Conservation (phyloP, 1,140 invertebrate species). For the Ylistrum balloti region DNA sequence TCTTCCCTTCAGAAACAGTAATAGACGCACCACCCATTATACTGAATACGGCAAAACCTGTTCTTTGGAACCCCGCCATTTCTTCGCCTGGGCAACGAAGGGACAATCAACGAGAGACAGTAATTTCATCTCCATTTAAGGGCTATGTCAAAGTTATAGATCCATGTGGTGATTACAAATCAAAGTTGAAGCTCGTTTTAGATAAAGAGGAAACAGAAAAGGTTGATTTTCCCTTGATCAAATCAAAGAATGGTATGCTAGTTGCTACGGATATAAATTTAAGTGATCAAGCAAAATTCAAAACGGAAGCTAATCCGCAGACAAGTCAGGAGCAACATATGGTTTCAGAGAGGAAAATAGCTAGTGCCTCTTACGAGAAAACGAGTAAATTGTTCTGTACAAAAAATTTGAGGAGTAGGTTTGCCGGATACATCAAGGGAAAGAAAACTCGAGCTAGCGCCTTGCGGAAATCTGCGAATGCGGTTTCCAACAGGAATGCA, state of each 20-base stretch:
- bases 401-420: neutral
- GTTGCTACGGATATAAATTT: conserved; percentile 52
- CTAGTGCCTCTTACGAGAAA: conserved; percentile 12
- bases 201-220: conserved; percentile 41
- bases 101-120: neutral
- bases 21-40: conserved; percentile 52
- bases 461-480: neutral
- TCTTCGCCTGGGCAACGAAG: conserved; percentile 45
- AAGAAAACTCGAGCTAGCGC: neutral
- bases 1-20: conserved; percentile 60
- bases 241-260: conserved; percentile 52
- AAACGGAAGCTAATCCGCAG: neutral
- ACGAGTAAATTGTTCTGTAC: conserved; percentile 19
- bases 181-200: neutral
- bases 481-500: neutral
- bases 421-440: conserved; percentile 33
- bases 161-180: neutral
- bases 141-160: neutral
- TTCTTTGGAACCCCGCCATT: conserved; percentile 55
- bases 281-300: conserved; percentile 52
- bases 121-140: neutral
- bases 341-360: neutral
- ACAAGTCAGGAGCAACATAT: neutral
- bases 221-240: conserved; percentile 53
- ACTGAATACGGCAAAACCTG: conserved; percentile 40